These are phyloP conservation scores for Parthenolecanium corni DNA, from an alignment of 2,888 invertebrate genomes.

Conservation along the genomic window DNA sequence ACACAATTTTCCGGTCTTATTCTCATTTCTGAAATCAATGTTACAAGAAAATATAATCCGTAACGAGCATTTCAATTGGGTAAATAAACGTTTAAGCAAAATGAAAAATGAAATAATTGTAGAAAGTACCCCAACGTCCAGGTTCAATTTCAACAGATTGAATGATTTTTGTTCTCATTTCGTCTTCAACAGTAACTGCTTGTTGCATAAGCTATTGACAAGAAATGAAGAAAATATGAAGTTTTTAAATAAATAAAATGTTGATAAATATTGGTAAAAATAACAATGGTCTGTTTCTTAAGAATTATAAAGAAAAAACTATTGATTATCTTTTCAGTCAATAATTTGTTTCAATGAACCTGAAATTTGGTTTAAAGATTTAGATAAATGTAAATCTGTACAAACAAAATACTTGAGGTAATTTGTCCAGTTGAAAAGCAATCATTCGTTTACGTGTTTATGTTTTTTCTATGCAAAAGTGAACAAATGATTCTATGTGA, in stretches of 20 bases:
- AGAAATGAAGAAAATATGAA: neutral
- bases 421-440: too few species aligned
- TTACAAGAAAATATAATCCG: neutral
- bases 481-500: too few species aligned
- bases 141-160: neutral
- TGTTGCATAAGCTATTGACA: slow-evolving; percentile 5
- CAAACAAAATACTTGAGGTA: too few species aligned
- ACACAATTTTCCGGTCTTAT: slow-evolving; percentile 3
- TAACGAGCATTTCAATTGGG: neutral
- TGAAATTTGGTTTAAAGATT: too few species aligned
- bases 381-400: too few species aligned
- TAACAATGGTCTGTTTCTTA: neutral
- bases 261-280: neutral
- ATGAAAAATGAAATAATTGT: neutral
- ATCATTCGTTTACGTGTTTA: too few species aligned
- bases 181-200: neutral
- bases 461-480: too few species aligned
- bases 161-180: slow-evolving; percentile 12
- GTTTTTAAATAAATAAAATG: neutral
- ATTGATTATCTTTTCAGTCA: too few species aligned
- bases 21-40: slow-evolving; percentile 5
- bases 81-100: neutral
- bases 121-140: slow-evolving; percentile 2
- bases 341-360: too few species aligned
- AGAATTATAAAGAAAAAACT: too few species aligned